A percentile compares a stretch with the other conserved stretches of the same genome.
phyloP scores from a whole-genome alignment of 2,888 invertebrate genomes.

The Pachliopta kotzebuea region DNA sequence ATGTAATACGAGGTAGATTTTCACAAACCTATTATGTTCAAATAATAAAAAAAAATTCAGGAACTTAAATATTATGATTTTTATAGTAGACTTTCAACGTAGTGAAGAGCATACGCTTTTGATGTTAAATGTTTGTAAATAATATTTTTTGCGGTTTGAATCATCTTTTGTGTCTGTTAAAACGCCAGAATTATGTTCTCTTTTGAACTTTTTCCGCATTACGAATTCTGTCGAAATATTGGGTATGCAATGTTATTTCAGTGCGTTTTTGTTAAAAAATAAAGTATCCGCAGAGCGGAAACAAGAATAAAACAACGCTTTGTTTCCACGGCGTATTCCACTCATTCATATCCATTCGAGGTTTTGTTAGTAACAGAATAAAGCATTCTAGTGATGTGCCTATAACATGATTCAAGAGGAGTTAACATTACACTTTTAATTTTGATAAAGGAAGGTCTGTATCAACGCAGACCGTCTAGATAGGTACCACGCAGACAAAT shows the following conservation, averaged over 20 bases:
- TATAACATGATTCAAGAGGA: not conserved
- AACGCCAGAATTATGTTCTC: not conserved
- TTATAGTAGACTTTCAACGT: too few species aligned
- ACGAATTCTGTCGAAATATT: slow-evolving; percentile 3
- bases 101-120: too few species aligned
- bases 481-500: too few species aligned
- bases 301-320: slow-evolving; percentile 22
- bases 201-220: not conserved
- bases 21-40: too few species aligned
- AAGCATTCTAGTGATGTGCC: slow-evolving; percentile 16
- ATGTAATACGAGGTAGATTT: too few species aligned
- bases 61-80: too few species aligned
- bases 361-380: slow-evolving; percentile 20
- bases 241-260: slow-evolving; percentile 2
- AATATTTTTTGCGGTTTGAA: not conserved
- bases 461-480: too few species aligned
- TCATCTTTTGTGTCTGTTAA: not conserved
- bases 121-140: not conserved
- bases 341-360: slow-evolving; percentile 15
- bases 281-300: slow-evolving; percentile 10
- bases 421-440: not conserved
- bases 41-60: too few species aligned
- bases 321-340: slow-evolving; percentile 24
- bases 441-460: too few species aligned
- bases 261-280: slow-evolving; percentile 15